Evolutionary conservation across 1,140 invertebrate genomes (phyloP), one percentile per base, ranked within the genome.

Genomic region (Lepidurus packardi): DNA sequence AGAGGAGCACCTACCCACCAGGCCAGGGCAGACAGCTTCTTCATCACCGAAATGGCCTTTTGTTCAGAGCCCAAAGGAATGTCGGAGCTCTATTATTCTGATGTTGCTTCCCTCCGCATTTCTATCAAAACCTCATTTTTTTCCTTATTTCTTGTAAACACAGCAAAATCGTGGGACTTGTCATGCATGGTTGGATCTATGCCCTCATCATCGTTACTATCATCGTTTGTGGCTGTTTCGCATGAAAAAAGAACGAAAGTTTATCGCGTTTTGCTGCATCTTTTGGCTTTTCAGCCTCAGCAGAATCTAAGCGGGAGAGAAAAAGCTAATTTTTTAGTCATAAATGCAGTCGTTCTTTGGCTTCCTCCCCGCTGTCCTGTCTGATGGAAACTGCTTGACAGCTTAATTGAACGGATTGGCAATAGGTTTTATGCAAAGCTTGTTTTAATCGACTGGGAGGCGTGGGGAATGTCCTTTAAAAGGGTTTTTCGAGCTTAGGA

Each of bases 341-440:
- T 34, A 34, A 34, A 4, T 34, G 34, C 34, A 34, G 2, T 34
- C 34, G 3, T 34, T 2, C 34, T 3, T 34, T 34, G 34, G 3
- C 34, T 4, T 4, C 34, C 34, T 4, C 34, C 34, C 34, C 34
- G 3, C 34, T 34, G 34, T 4, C 34, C 4, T 34, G 34, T 7
- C 24, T 16, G 10, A 5, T 11, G 11, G 21, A 73, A 45, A 24
- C 43, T 76, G 24, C 76, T 79, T 47, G 43, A 41, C 43, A 41
- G 78, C 53, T 43, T 79, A n/a, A 13, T 42, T 77, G 11, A 74
- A 42, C 34, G 34, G 34, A 34, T 34, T 34, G 34, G 34, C 34
- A 34, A 4, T 34, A 34, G 34, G 34, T 34, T 34, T 34, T 34
- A 34, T 34, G 34, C 34, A 34, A 34, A 34, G 34, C 34, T 34